Base-by-base conservation (phyloP, 2,797 vertebrate species). In the Sebastes alutus region DNA sequence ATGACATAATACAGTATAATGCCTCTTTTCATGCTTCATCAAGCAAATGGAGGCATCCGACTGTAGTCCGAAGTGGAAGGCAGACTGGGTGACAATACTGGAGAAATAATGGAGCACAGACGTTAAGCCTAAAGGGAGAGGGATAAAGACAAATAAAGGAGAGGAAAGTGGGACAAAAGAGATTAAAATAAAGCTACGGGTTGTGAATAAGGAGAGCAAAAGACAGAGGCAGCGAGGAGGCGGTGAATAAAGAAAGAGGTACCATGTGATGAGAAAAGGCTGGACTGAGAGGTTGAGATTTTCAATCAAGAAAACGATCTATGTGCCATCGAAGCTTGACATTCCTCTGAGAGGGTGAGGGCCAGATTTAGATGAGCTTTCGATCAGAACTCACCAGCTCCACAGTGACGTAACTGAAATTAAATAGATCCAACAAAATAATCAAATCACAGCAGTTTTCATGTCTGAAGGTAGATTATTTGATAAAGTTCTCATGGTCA, bases 11-110 rank as follows among this genome's bases (percentile, higher is more conserved):
- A 14, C 72, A 30, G 12, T 20, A 10, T 23, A 81, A 72, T 33
- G 55, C 35, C 38, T 58, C n/a, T 75, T 83, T 86, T 86, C 65
- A 83, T 72, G 78, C 78, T 64, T 80, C 67, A 56, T 61, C 20
- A 77, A 72, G 72, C 76, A 75, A 82, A 54, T 54, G 49, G 49
- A 54, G 49, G 20, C 20, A 1, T 0, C 7, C 20, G 49, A 54
- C 4, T 54, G 20, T 52, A 54, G 64, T 73, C 42, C 1, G 9
- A 64, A 59, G 80, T 68, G 61, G 49, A 16, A 22, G 7, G 64
- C 25, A 58, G n/a, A 77, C 66, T 46, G 38, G 52, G n/a, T 49
- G 77, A 84, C 35, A 65, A 20, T 63, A 56, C 14, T 30, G 27
- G 67, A 29, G 64, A 80, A 77, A 79, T 78, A 35, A 82, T 67